Percentiles rank a stretch among this genome's conserved stretches.
phyloP scores from a whole-genome alignment of 2,888 invertebrate species.

The Campopleginae sp. region DNA sequence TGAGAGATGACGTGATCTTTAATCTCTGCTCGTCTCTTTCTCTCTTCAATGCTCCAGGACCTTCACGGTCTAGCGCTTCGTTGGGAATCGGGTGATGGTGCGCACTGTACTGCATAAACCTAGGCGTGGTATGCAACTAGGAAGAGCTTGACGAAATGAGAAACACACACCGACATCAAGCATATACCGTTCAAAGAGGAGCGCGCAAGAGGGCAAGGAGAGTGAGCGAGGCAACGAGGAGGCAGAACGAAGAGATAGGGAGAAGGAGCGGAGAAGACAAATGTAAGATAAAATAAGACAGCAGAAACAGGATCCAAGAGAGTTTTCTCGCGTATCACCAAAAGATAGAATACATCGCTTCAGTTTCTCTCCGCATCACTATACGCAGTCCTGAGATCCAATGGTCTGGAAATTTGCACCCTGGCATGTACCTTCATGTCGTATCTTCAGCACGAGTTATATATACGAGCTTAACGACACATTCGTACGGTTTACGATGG shows the following conservation, averaged over 20 bases:
- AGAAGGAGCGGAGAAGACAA: slow-evolving; percentile 40
- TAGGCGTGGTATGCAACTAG: slow-evolving; percentile 51
- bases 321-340: slow-evolving; percentile 43
- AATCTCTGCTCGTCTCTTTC: slow-evolving; percentile 10
- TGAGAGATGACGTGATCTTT: slow-evolving; percentile 47
- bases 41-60: background rate
- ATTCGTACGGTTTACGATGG: slow-evolving; percentile 40
- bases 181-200: slow-evolving; percentile 4
- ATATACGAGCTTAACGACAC: slow-evolving; percentile 17
- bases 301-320: slow-evolving; percentile 45
- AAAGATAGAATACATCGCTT: slow-evolving; percentile 79
- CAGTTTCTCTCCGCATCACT: slow-evolving; percentile 70
- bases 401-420: slow-evolving; percentile 76
- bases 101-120: slow-evolving; percentile 64
- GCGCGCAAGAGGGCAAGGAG: slow-evolving; percentile 34
- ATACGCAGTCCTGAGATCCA: slow-evolving; percentile 71
- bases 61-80: slow-evolving; percentile 52
- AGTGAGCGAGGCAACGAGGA: slow-evolving; percentile 22
- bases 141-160: slow-evolving; percentile 51
- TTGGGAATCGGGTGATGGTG: slow-evolving; percentile 64
- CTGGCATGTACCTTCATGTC: slow-evolving; percentile 30
- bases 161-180: slow-evolving; percentile 35
- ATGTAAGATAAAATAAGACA: slow-evolving; percentile 50
- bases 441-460: slow-evolving; percentile 14
- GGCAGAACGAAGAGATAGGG: slow-evolving; percentile 18